Evolutionary conservation across 2,888 invertebrate genomes (phyloP).

Genomic region (Mesorhabditis sp.): DNA sequence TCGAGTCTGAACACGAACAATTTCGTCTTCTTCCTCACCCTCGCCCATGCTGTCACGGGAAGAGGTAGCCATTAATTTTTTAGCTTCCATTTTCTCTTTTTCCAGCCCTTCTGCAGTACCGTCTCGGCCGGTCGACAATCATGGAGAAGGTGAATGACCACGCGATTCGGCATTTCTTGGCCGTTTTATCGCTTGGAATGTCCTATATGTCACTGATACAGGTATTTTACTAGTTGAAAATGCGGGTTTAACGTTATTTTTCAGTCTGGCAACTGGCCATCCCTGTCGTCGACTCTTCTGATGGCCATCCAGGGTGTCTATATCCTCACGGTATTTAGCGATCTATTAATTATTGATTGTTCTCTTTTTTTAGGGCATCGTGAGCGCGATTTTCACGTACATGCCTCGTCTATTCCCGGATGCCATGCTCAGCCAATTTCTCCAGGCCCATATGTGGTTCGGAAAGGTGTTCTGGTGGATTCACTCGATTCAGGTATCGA

Average conservation of each 20-base stretch:
- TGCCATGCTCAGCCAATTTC: neutral
- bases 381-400: neutral
- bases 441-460: neutral
- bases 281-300: neutral
- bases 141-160: neutral
- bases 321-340: neutral
- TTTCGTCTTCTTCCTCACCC: neutral
- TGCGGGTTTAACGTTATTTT: neutral
- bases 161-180: neutral
- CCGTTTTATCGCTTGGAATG: neutral
- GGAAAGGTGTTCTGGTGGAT: constrained; percentile 1
- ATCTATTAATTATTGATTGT: too few species aligned
- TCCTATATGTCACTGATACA: neutral
- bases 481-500: neutral
- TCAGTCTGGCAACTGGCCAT: neutral
- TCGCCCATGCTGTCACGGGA: neutral
- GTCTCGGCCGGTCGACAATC: neutral
- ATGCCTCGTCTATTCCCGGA: neutral
- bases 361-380: neutral
- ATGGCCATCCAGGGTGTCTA: neutral
- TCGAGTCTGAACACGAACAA: neutral
- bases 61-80: neutral
- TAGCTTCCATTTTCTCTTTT: too few species aligned
- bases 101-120: constrained; percentile 1
- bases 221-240: neutral